Evolutionary conservation across 2,888 invertebrate species (phyloP).

Genomic region (Cephus pygmeus): DNA sequence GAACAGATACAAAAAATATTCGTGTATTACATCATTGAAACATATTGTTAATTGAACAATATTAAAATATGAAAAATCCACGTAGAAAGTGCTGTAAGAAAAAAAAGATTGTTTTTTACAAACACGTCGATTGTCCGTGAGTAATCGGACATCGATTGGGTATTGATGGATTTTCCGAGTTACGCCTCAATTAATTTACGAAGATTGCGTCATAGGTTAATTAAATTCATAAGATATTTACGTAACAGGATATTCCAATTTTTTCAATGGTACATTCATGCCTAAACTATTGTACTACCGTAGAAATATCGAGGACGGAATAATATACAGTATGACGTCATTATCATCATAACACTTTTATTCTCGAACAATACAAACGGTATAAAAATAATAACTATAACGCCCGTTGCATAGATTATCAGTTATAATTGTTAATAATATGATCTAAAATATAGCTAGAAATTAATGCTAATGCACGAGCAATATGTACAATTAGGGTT

Average conservation of each 20-base stretch:
- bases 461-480: conserved; percentile 35
- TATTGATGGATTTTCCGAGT: too few species aligned
- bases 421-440: neutral
- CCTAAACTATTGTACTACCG: too few species aligned
- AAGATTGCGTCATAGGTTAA: neutral
- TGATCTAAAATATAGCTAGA: conserved; percentile 32
- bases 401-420: conserved; percentile 16
- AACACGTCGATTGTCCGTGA: too few species aligned
- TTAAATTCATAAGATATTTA: neutral
- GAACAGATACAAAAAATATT: neutral
- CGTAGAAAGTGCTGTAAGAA: neutral
- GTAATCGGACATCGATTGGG: too few species aligned
- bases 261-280: too few species aligned
- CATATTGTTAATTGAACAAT: neutral
- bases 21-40: neutral
- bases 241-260: too few species aligned
- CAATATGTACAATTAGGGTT: conserved; percentile 39
- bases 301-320: too few species aligned
- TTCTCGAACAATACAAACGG: conserved; percentile 49
- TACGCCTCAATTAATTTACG: neutral
- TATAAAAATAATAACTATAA: conserved; percentile 50
- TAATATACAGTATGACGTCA: neutral
- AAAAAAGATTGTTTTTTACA: neutral
- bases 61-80: neutral
- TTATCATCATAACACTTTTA: conserved; percentile 41